phyloP scores from a whole-genome alignment of 2,797 vertebrate species.

The Bucorvus abyssinicus region DNA sequence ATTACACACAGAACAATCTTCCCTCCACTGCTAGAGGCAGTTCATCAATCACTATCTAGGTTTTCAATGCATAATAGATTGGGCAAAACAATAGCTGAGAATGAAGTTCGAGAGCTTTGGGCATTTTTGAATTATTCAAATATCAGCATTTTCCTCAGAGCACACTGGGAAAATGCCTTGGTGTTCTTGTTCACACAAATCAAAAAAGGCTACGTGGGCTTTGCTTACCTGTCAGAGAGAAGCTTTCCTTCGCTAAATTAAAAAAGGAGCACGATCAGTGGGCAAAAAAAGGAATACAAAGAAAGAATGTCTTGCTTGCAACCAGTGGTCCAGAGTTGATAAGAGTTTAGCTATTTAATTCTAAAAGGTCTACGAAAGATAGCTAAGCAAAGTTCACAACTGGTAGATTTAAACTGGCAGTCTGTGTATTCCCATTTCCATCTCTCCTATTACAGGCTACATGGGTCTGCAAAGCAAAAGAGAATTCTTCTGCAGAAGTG shows the following conservation, averaged over 20 bases:
- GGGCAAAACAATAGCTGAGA: slow-evolving; percentile 53
- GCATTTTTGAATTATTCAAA: slow-evolving; percentile 38
- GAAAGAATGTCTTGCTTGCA: not conserved
- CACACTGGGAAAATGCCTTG: slow-evolving; percentile 18
- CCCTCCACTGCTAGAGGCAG: not conserved
- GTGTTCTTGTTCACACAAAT: not conserved
- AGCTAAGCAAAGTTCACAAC: not conserved
- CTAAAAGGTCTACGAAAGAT: not conserved
- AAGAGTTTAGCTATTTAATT: not conserved
- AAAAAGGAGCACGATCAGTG: not conserved
- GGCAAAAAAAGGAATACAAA: not conserved
- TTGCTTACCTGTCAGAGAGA: not conserved
- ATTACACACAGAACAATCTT: not conserved
- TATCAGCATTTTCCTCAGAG: slow-evolving; percentile 9
- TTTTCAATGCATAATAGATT: slow-evolving; percentile 37
- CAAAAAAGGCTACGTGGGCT: slow-evolving; percentile 15
- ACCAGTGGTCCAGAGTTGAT: not conserved
- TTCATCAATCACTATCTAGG: slow-evolving; percentile 33
- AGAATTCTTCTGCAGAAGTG: not conserved
- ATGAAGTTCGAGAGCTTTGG: slow-evolving; percentile 35
- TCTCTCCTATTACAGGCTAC: not conserved
- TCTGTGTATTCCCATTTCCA: not conserved
- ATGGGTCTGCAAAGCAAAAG: not conserved
- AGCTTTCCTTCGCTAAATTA: not conserved
- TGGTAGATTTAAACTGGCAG: not conserved